A percentile compares a stretch with the other conserved stretches of the same genome.
phyloP scores from a whole-genome alignment of 2,113 vertebrate genomes.

The Nicator chloris region DNA sequence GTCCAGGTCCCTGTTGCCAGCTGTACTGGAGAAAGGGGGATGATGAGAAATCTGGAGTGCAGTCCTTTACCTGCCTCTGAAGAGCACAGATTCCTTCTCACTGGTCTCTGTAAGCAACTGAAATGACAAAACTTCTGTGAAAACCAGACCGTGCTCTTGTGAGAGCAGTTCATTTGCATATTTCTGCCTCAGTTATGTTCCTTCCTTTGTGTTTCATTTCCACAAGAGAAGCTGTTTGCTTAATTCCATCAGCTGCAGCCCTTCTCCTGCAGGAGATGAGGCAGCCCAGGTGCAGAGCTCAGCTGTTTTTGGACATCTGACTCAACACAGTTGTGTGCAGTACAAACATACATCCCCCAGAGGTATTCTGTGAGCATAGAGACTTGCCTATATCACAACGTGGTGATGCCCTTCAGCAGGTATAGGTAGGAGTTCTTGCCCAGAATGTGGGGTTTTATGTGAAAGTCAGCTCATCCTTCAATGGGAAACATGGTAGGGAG shows the following conservation, averaged over 20 bases:
- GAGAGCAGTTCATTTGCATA: neutral
- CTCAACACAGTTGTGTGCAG: neutral
- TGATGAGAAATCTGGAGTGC: neutral
- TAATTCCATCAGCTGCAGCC: neutral
- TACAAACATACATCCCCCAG: neutral
- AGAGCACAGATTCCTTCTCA: neutral
- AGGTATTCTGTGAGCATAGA: neutral
- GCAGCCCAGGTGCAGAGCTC: neutral
- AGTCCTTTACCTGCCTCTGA: neutral
- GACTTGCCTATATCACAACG: accelerated
- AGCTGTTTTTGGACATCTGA: neutral
- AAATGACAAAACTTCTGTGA: neutral
- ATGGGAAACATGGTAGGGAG: accelerated
- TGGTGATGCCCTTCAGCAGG: neutral
- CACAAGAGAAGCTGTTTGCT: neutral
- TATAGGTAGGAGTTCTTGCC: neutral
- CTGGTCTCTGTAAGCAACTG: neutral
- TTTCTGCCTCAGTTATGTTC: neutral
- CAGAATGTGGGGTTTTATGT: neutral
- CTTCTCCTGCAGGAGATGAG: neutral
- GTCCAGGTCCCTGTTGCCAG: neutral
- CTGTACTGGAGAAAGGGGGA: neutral
- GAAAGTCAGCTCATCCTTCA: neutral
- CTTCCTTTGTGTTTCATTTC: neutral
- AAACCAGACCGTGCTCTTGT: neutral